Evolutionary conservation across 2,113 vertebrate genomes (phyloP).

Genomic region (Neolamprologus brichardi): DNA sequence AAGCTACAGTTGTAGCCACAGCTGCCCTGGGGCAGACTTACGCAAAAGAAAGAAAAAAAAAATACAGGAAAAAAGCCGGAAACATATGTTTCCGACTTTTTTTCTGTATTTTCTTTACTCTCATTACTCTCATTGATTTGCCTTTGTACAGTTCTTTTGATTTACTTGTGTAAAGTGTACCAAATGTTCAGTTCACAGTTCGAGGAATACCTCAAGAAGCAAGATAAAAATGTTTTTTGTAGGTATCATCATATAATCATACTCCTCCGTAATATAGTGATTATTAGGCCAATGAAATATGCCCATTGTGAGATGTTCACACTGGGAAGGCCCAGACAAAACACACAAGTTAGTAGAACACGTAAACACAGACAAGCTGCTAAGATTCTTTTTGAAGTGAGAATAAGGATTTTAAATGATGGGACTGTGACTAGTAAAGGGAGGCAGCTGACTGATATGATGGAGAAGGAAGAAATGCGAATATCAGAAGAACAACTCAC

Average conservation of each 20-base stretch:
- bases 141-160: background rate
- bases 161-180: background rate
- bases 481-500: background rate
- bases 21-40: background rate
- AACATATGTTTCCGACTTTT: background rate
- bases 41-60: background rate
- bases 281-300: background rate
- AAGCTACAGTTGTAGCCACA: no score
- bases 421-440: background rate
- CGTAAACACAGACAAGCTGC: background rate
- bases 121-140: fast-evolving
- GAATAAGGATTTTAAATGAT: background rate
- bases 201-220: background rate
- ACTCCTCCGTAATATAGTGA: background rate
- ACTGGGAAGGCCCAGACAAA: background rate
- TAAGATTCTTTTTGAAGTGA: background rate
- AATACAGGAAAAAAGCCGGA: background rate
- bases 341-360: background rate
- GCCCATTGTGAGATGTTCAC: background rate
- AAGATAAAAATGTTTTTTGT: background rate
- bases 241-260: background rate
- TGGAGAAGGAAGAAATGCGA: background rate
- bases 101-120: background rate
- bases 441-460: background rate
- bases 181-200: background rate